Evolutionary conservation across 2,113 vertebrate species (phyloP).

Genomic region (Calypte anna): DNA sequence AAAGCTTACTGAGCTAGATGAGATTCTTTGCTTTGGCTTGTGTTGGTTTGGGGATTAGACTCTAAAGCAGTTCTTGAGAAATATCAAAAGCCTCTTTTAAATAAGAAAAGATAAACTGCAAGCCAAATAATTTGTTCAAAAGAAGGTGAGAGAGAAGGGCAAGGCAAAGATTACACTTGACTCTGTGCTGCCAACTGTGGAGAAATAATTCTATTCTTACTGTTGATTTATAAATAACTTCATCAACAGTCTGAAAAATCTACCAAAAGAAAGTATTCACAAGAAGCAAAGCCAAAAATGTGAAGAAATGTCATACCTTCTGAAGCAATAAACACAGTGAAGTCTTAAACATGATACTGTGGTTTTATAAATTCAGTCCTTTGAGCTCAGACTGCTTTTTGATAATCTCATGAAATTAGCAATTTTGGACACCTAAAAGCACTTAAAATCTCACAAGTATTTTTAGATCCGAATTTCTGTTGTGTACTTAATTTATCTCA

Average conservation of each 20-base stretch:
- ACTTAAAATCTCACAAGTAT: not conserved
- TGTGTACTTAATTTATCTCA: not conserved
- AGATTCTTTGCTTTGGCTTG: conserved; percentile 22
- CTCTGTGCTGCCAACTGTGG: not conserved
- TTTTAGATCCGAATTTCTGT: not conserved
- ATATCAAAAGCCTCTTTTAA: conserved; percentile 22
- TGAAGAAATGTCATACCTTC: not conserved
- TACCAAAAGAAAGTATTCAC: not conserved
- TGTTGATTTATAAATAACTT: not conserved
- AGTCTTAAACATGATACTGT: not conserved
- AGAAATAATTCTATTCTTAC: not conserved
- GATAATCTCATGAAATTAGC: not conserved
- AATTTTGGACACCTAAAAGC: not conserved
- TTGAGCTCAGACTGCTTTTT: not conserved
- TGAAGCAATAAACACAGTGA: not conserved
- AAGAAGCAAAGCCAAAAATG: not conserved
- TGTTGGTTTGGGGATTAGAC: not conserved
- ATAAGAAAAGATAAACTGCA: not conserved
- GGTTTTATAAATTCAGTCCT: not conserved
- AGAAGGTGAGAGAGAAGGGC: not conserved
- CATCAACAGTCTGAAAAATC: not conserved
- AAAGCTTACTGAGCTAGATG: not conserved
- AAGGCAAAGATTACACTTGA: not conserved
- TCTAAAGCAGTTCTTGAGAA: not conserved
- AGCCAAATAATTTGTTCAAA: not conserved